Evolutionary conservation across 2,888 invertebrate species (phyloP).

Genomic region (Apamea monoglypha): DNA sequence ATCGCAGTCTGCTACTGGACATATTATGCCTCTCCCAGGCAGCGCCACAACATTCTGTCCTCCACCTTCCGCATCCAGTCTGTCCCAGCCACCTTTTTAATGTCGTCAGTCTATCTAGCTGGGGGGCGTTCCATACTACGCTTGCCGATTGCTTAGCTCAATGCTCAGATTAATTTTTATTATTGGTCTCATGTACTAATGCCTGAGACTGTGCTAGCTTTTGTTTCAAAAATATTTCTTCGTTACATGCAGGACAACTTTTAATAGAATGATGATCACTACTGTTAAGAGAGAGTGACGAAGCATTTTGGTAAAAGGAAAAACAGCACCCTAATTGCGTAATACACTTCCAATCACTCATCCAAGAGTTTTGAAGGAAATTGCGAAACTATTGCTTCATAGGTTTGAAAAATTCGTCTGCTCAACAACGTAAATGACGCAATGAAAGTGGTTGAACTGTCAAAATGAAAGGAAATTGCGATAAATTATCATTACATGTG

Average conservation of each 20-base stretch:
- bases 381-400: neutral
- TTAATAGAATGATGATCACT: neutral
- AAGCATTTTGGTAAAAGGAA: slow-evolving; percentile 11
- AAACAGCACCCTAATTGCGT: neutral
- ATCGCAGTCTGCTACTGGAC: too few species aligned
- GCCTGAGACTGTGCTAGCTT: neutral
- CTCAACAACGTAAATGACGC: neutral
- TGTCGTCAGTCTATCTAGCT: too few species aligned
- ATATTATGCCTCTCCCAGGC: too few species aligned
- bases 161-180: too few species aligned
- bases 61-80: too few species aligned
- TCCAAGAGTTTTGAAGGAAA: neutral
- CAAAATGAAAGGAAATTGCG: neutral
- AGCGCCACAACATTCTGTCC: too few species aligned
- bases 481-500: neutral
- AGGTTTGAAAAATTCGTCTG: too few species aligned
- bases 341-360: neutral
- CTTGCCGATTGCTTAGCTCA: too few species aligned
- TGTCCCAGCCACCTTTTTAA: too few species aligned
- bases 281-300: neutral
- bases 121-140: too few species aligned
- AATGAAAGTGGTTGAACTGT: neutral
- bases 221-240: neutral
- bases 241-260: neutral
- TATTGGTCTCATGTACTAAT: neutral